phyloP scores from a whole-genome alignment of 1,140 invertebrate genomes.

The Leptonema lineaticorne region DNA sequence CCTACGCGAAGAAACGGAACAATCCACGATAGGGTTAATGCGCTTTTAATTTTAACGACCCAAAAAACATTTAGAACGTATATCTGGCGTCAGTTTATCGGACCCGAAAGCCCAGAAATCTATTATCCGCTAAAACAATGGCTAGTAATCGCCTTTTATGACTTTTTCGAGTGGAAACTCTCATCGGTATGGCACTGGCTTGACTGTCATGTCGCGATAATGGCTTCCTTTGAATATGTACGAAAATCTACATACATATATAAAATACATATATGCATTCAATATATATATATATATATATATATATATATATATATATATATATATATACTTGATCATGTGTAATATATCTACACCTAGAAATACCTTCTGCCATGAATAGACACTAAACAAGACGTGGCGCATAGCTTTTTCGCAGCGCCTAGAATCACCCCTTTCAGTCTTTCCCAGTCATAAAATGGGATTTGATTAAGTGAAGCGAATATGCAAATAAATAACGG shows the following conservation, averaged over 20 bases:
- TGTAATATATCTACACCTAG: no score
- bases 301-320: neutral
- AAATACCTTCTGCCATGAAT: no score
- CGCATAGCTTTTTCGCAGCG: no score
- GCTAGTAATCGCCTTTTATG: slow-evolving; percentile 38
- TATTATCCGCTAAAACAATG: slow-evolving; percentile 38
- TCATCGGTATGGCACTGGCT: neutral
- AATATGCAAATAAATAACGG: no score
- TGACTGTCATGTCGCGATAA: slow-evolving; percentile 9
- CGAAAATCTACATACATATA: neutral
- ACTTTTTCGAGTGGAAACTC: slow-evolving; percentile 32
- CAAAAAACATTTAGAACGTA: slow-evolving; percentile 6
- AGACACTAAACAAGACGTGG: neutral
- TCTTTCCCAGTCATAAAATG: no score
- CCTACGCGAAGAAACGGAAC: no score
- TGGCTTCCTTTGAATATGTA: neutral
- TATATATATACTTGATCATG: neutral
- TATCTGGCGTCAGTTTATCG: no score
- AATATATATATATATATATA: neutral
- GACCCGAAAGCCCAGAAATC: slow-evolving; percentile 18
- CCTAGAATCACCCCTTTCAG: no score
- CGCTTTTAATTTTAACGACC: slow-evolving; percentile 21
- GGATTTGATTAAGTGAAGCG: no score
- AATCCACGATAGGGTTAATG: neutral
- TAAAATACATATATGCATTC: no score